Conservation (phyloP, 2,888 invertebrate species). For the Bellardia bayeri region DNA sequence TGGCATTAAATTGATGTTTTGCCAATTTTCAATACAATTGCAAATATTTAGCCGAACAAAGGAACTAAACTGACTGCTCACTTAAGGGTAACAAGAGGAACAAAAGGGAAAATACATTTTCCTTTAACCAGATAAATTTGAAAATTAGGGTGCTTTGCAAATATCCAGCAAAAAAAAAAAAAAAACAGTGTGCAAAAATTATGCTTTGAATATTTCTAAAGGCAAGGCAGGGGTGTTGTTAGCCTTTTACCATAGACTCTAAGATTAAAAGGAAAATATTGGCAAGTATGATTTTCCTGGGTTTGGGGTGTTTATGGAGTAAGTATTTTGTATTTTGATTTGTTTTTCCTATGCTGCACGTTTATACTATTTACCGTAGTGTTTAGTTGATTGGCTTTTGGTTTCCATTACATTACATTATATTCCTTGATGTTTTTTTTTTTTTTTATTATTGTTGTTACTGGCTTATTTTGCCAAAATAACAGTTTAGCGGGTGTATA, state of each 20-base stretch:
- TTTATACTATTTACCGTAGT: slow-evolving; percentile 70
- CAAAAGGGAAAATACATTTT: slow-evolving; percentile 57
- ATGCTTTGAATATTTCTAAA: not conserved
- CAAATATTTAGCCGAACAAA: slow-evolving; percentile 76
- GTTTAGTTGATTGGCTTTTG: slow-evolving; percentile 81
- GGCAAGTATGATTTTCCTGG: slow-evolving; percentile 53
- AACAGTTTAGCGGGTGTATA: slow-evolving; percentile 61
- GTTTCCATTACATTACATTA: slow-evolving; percentile 60
- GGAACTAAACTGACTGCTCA: slow-evolving; percentile 74
- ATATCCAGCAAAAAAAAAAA: slow-evolving; percentile 4
- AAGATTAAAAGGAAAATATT: slow-evolving; percentile 57
- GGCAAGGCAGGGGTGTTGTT: slow-evolving; percentile 50
- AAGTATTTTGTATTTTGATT: slow-evolving; percentile 71
- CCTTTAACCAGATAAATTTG: slow-evolving; percentile 50
- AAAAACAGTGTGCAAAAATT: slow-evolving; percentile 40
- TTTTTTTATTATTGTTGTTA: not conserved
- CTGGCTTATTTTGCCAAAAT: slow-evolving; percentile 46
- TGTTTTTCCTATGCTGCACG: slow-evolving; percentile 63
- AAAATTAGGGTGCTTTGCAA: slow-evolving; percentile 66
- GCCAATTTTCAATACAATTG: slow-evolving; percentile 84
- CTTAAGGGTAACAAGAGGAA: slow-evolving; percentile 69
- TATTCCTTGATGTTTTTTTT: slow-evolving; percentile 15
- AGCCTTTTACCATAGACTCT: slow-evolving; percentile 39
- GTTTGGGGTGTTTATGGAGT: slow-evolving; percentile 31
- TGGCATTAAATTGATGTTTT: slow-evolving; percentile 84